These are phyloP conservation scores for Pachydiplax longipennis DNA, from an alignment of 2,888 invertebrate species.

Conservation along the genomic window DNA sequence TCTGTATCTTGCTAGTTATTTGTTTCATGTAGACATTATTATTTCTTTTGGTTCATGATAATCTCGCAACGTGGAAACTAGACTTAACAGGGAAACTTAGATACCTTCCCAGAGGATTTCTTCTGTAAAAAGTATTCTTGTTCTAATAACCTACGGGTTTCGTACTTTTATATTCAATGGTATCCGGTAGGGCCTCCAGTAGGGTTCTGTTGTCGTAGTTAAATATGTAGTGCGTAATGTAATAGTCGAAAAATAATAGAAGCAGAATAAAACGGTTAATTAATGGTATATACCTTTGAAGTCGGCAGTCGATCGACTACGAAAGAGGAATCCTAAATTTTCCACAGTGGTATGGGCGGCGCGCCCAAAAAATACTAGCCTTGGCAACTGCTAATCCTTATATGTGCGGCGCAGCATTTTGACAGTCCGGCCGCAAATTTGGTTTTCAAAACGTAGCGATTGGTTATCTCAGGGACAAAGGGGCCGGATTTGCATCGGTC, in stretches of 20 bases:
- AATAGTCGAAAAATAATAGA: too few relatives aligned
- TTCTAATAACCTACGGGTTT: background rate
- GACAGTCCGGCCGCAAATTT: conserved; percentile 25
- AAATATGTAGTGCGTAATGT: too few relatives aligned
- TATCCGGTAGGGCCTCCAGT: background rate
- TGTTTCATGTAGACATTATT: too few relatives aligned
- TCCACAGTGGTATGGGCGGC: background rate
- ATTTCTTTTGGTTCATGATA: too few relatives aligned
- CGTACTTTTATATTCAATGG: background rate
- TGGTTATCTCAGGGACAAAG: conserved; percentile 38
- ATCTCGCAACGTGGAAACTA: too few relatives aligned
- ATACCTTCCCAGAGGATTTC: too few relatives aligned
- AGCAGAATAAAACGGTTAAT: background rate
- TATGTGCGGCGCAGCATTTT: conserved; percentile 21
- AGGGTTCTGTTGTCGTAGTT: too few relatives aligned
- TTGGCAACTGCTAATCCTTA: conserved; percentile 34
- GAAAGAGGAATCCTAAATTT: background rate
- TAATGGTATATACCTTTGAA: background rate
- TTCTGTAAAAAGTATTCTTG: too few relatives aligned
- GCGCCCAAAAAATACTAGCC: conserved; percentile 8
- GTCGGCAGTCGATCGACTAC: background rate
- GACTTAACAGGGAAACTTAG: too few relatives aligned
- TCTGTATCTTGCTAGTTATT: too few relatives aligned
- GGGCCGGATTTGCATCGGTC: conserved; percentile 25
- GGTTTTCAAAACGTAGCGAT: conserved; percentile 30